Evolutionary conservation across 2,797 vertebrate species (phyloP).

Genomic region (Cetoscarus ocellatus): DNA sequence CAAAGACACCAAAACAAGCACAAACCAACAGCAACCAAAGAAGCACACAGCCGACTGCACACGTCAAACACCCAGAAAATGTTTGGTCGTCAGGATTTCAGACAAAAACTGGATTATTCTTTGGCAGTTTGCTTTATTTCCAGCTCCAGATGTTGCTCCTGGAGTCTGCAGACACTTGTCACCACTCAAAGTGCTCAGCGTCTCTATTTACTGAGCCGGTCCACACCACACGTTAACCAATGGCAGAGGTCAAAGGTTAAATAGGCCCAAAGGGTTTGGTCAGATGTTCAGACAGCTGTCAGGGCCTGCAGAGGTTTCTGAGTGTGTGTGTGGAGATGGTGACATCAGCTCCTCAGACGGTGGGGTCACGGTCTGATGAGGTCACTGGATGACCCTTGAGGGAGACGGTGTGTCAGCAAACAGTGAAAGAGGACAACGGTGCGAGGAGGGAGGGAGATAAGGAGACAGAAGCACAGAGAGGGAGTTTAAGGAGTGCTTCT

Average conservation of each 20-base stretch:
- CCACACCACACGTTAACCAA: conserved; percentile 14
- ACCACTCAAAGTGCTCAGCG: conserved; percentile 22
- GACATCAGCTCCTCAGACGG: conserved; percentile 61
- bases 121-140: conserved; percentile 42
- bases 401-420: conserved; percentile 59
- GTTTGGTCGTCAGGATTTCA: conserved; percentile 76
- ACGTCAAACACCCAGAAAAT: conserved; percentile 57
- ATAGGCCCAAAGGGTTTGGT: conserved; percentile 56
- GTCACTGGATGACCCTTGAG: conserved; percentile 54
- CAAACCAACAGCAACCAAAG: conserved; percentile 40
- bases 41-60: conserved; percentile 47
- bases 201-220: conserved; percentile 35
- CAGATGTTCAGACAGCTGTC: conserved; percentile 66
- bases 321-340: conserved; percentile 26
- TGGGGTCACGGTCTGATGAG: conserved; percentile 63
- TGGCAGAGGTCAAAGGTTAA: conserved; percentile 60
- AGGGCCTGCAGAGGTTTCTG: conserved; percentile 28
- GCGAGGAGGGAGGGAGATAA: neutral
- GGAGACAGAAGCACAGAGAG: neutral
- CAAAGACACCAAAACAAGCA: conserved; percentile 60
- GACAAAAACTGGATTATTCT: neutral
- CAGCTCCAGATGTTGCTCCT: conserved; percentile 42
- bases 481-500: conserved; percentile 11
- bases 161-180: conserved; percentile 39
- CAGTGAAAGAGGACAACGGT: conserved; percentile 1